Conservation (phyloP, 2,888 invertebrate species). For the Tinea pellionella region DNA sequence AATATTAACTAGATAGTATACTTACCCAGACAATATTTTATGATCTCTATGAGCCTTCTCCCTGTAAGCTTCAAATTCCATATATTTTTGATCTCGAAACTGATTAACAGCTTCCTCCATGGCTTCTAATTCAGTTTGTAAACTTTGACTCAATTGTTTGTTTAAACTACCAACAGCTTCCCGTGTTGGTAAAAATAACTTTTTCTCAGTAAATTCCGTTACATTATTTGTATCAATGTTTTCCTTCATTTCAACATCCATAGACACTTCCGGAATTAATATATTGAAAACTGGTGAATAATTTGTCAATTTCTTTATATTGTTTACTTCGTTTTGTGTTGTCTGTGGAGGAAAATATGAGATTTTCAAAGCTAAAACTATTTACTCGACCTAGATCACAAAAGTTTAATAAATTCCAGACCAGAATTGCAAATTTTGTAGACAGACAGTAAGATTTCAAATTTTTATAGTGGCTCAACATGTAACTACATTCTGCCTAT, state of each 20-base stretch:
- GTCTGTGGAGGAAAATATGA: slow-evolving; percentile 47
- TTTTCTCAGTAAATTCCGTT: slow-evolving; percentile 31
- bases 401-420: slow-evolving; percentile 13
- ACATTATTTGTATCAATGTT: slow-evolving; percentile 55
- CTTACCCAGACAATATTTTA: slow-evolving; percentile 72
- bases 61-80: slow-evolving; percentile 77
- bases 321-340: slow-evolving; percentile 68
- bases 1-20: too few relatives aligned
- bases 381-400: too few relatives aligned
- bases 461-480: too few relatives aligned
- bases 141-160: slow-evolving; percentile 74
- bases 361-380: slow-evolving; percentile 16
- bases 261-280: slow-evolving; percentile 68
- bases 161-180: slow-evolving; percentile 71
- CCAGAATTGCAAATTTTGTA: slow-evolving; percentile 3
- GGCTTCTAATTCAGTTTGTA: slow-evolving; percentile 76
- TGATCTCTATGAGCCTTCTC: slow-evolving; percentile 80
- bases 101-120: slow-evolving; percentile 81
- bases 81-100: slow-evolving; percentile 81
- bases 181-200: slow-evolving; percentile 57
- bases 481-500: too few relatives aligned
- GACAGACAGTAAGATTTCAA: too few relatives aligned
- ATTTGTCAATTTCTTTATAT: slow-evolving; percentile 71
- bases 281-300: slow-evolving; percentile 81
- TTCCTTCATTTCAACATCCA: slow-evolving; percentile 63